Conservation (phyloP, 2,797 vertebrate genomes). For the Syngnathus acus region DNA sequence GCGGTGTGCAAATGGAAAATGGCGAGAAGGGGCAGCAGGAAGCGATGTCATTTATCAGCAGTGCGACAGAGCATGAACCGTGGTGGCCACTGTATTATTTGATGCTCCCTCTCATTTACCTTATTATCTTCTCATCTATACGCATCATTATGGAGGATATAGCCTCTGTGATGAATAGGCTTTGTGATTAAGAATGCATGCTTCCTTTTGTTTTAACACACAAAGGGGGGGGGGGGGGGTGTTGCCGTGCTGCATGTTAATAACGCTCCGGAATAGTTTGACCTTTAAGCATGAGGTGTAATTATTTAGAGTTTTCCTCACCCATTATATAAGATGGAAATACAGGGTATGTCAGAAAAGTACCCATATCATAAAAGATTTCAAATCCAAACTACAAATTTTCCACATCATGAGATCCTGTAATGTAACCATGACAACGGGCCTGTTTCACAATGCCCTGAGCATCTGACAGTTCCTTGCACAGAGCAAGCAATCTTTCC, state of each 20-base stretch:
- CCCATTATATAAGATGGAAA: background rate
- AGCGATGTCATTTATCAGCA: constrained; percentile 55
- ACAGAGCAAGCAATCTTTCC: background rate
- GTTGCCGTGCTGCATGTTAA: constrained; percentile 5
- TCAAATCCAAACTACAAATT: background rate
- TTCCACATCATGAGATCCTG: background rate
- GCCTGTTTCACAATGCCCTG: background rate
- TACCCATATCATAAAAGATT: background rate
- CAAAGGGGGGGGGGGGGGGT: constrained; percentile 19
- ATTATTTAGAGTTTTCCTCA: constrained; percentile 13
- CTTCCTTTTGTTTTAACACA: constrained; percentile 51
- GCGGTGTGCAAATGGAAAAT: constrained; percentile 8
- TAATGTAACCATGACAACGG: too few relatives aligned
- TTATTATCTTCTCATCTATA: constrained; percentile 65
- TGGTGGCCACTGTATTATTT: constrained; percentile 54
- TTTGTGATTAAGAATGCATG: constrained; percentile 56
- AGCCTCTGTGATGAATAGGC: constrained; percentile 58
- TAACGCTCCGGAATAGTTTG: constrained; percentile 16
- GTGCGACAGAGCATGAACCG: constrained; percentile 55
- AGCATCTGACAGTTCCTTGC: background rate
- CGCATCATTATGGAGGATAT: constrained; percentile 54
- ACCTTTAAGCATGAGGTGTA: constrained; percentile 18
- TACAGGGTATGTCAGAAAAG: background rate
- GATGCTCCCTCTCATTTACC: constrained; percentile 63
- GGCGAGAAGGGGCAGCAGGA: constrained; percentile 26